Conservation (phyloP, 2,888 invertebrate genomes). For the Diadegma fenestrale region DNA sequence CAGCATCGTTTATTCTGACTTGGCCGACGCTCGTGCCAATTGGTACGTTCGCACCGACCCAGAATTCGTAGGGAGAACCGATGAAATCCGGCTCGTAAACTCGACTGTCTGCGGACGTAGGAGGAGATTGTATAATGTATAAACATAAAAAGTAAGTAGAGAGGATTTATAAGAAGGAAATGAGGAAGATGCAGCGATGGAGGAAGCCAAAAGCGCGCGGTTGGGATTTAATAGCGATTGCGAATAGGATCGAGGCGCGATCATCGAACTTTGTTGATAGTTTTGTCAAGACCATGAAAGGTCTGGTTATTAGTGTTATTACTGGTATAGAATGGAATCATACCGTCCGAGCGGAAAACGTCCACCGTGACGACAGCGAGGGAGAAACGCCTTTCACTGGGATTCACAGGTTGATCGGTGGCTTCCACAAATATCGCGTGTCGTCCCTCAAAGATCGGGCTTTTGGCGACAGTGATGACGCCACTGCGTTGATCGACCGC, state of each 20-base stretch:
- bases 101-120: constrained; percentile 83
- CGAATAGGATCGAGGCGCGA: not conserved
- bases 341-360: constrained; percentile 86
- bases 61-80: constrained; percentile 95
- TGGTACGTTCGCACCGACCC: constrained; percentile 95
- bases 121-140: constrained; percentile 31
- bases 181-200: not conserved
- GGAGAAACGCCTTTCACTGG: constrained; percentile 93
- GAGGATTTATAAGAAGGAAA: constrained; percentile 14
- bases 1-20: constrained; percentile 91
- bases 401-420: constrained; percentile 93
- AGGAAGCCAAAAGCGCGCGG: not conserved
- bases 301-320: constrained; percentile 6
- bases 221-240: not conserved
- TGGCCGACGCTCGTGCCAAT: constrained; percentile 95
- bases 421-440: constrained; percentile 94
- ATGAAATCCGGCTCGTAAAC: constrained; percentile 90
- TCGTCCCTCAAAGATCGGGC: constrained; percentile 89
- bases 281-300: not conserved
- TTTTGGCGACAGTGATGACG: constrained; percentile 88
- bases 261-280: constrained; percentile 2
- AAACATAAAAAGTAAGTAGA: constrained; percentile 35
- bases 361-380: constrained; percentile 94
- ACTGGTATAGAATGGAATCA: not conserved
- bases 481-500: constrained; percentile 91